Evolutionary conservation across 1,140 invertebrate genomes (phyloP), one percentile per base, ranked within the genome.

Genomic region (Batillaria attramentaria): DNA sequence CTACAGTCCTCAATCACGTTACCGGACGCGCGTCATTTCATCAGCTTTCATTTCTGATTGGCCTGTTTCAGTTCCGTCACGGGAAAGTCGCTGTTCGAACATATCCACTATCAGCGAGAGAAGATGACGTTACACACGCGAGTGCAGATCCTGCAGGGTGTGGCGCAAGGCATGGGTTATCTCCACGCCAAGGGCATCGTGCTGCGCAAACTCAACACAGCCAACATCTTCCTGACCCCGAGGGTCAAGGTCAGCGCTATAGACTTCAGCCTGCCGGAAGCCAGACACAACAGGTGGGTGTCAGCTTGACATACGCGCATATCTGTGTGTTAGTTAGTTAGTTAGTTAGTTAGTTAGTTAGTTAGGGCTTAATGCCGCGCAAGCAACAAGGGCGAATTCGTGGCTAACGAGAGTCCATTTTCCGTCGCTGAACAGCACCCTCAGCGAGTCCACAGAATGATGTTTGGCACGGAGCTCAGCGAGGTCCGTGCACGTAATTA

Each of bases 161-260:
- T 91, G 3, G 86, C 91, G 20, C 87, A 90, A 72, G 91, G 89
- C 3, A 90, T 92, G 87, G 91, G 91, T 0, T 93, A 92, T 81
- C 86, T 93, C 0, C 92, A 92, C 81, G 91, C 91, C 43, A 92
- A 91, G 79, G 91, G 88, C 18, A 92, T 92, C 43, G 87, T 92
- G 8, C 88, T 92, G n/a, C 84, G 87, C 43, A 88, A 87, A 70
- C 87, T 93, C 24, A 92, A 89, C 76, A 89, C 91, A 8, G 87
- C 87, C 68, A 93, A 93, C 72, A 88, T 93, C 37, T 92, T 92
- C 78, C 82, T 92, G 16, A 90, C 91, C 78, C 87, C 87, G 2
- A 89, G 91, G 81, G 91, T 92, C 33, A 91, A 91, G 83, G 84
- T 92, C 37, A 91, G 89, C 69, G 87, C 92, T 8, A 86, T 92